Conservation (phyloP, 2,888 invertebrate species). For the Lycocerus yunnanus region DNA sequence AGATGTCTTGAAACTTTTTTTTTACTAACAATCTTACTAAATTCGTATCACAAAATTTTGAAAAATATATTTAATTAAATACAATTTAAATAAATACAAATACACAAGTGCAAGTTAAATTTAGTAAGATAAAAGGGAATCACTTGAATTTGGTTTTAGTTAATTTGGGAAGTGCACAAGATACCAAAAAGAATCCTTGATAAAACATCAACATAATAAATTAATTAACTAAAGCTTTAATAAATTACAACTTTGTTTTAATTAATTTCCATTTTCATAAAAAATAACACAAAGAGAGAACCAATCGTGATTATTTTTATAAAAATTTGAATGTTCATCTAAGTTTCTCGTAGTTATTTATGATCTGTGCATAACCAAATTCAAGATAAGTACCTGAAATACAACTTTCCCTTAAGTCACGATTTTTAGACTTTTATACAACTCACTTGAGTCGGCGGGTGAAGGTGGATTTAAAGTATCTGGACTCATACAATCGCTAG, state of each 20-base stretch:
- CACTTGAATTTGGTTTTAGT: slow-evolving; percentile 22
- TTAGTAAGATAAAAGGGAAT: slow-evolving; percentile 14
- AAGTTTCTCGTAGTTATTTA: not conserved
- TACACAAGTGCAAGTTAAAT: not conserved
- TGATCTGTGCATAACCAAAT: not conserved
- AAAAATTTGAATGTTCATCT: not conserved
- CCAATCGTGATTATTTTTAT: not conserved
- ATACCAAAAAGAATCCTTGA: not conserved
- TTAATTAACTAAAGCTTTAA: no score
- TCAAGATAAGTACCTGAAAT: not conserved
- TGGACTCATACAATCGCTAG: slow-evolving; percentile 87
- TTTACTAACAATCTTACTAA: slow-evolving; percentile 45
- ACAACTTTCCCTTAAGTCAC: slow-evolving; percentile 4
- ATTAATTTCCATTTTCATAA: not conserved
- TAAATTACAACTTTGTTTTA: not conserved
- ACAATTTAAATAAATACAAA: not conserved
- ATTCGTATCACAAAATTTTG: slow-evolving; percentile 37
- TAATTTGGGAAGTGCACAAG: not conserved
- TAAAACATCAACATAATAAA: not conserved
- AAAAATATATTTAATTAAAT: slow-evolving; percentile 1
- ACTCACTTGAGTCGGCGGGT: slow-evolving; percentile 88
- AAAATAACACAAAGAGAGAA: not conserved
- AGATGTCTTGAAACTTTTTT: slow-evolving; percentile 46
- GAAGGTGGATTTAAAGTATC: slow-evolving; percentile 88
- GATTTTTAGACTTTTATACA: not conserved